Base-by-base conservation (phyloP, 2,888 invertebrate species). In the Stenoptilia bipunctidactyla region DNA sequence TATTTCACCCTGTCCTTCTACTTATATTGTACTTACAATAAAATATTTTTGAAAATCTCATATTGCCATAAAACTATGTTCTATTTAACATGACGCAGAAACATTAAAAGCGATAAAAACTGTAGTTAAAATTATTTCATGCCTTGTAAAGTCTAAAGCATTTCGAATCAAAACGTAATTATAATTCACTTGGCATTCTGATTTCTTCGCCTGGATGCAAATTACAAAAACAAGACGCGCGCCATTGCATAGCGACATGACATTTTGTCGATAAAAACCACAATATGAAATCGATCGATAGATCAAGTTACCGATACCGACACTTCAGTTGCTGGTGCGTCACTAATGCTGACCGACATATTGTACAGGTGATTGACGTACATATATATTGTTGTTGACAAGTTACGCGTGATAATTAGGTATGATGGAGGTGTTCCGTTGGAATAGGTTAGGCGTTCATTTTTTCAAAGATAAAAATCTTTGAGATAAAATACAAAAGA, bases 351-450 rank as follows among this genome's bases (percentile, higher is more conserved):
- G 54, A 53, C 52, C 43, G 82, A 80, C 79, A 59, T 58, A 51
- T 59, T 61, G 70, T 68, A 59, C 66, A 61, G 70, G 64, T 79
- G 80, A 82, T 67, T 71, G 82, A 68, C 80, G 53, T 60, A 46
- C 55, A 53, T 51, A 48, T 48, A 53, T 60, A 74, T 62, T 52
- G 48, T 48, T 55, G 56, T 57, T 46, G 77, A 77, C 71, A 57
- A 56, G 52, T 56, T 52, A 55, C 52, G 59, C 52, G 60, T 59
- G 62, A 70, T 66, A 70, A 71, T 66, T 63, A 66, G 58, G 59
- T 61, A 60, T 56, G 55, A 30, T 30, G 30, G 4, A 30, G 34
- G 34, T 34, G 34, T 13, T 13, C 34, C 12, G 13, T 20, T 5
- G 4, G 20, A 20, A 20, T 8, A 20, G 20, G 20, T 8, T 20